Conservation (phyloP, 2,113 vertebrate genomes). For the Orycteropus afer region DNA sequence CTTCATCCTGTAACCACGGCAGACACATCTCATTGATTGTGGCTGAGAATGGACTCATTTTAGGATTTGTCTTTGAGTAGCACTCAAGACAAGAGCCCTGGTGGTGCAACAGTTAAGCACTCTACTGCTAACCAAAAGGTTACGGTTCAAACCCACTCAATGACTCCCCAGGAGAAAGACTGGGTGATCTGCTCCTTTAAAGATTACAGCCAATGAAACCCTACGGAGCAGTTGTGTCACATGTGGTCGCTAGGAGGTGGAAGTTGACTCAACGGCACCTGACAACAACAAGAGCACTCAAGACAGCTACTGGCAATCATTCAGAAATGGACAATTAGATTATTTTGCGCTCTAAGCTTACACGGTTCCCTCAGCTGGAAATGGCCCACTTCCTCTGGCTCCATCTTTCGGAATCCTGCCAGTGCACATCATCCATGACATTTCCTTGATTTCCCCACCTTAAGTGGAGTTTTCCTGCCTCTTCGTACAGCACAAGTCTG, state of each 20-base stretch:
- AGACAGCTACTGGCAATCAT: neutral
- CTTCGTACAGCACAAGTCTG: neutral
- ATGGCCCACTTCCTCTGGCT: neutral
- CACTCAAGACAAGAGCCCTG: neutral
- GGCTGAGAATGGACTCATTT: neutral
- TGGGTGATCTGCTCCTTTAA: neutral
- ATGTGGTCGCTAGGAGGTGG: neutral
- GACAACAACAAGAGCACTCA: neutral
- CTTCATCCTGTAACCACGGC: neutral
- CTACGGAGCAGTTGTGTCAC: neutral
- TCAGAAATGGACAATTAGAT: neutral
- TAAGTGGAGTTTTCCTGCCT: neutral
- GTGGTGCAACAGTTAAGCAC: neutral
- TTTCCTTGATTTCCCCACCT: neutral
- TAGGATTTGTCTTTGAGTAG: conserved; percentile 31
- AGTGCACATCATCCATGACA: neutral
- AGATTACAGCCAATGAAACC: neutral
- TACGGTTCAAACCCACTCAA: neutral
- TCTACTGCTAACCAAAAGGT: neutral
- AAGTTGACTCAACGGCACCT: neutral
- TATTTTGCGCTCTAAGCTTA: neutral
- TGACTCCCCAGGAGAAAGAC: neutral
- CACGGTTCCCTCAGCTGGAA: neutral
- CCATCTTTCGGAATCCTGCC: neutral
- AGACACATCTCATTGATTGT: neutral